A percentile compares a stretch with the other conserved stretches of the same genome.
phyloP scores from a whole-genome alignment of 2,888 invertebrate species.

The Polymixis lichenea region DNA sequence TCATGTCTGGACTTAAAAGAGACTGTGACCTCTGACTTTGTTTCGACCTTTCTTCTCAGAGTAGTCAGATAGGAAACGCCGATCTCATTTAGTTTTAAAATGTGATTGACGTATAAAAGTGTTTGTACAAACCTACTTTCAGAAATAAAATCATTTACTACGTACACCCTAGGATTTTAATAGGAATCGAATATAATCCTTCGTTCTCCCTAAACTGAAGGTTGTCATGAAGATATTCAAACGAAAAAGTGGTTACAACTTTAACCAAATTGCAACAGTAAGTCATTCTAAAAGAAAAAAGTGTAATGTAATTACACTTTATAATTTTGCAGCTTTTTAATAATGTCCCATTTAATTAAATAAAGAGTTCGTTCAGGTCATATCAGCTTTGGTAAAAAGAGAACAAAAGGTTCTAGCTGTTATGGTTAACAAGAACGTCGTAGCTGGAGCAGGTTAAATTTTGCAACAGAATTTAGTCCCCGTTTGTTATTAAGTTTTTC shows the following conservation, averaged over 20 bases:
- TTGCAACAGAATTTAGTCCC: conserved; percentile 3
- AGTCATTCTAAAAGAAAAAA: not conserved
- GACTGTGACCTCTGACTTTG: no score
- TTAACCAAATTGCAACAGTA: not conserved
- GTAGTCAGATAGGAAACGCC: no score
- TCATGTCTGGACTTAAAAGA: no score
- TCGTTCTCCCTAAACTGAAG: not conserved
- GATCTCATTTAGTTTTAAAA: no score
- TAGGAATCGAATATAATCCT: not conserved
- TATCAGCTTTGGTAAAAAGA: conserved; percentile 4
- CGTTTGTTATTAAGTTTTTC: conserved; percentile 4
- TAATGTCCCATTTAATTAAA: conserved; percentile 1
- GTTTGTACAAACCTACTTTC: no score
- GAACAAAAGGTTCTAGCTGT: not conserved
- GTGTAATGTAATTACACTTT: not conserved
- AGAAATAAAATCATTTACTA: no score
- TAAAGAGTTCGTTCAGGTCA: not conserved
- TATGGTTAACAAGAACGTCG: not conserved
- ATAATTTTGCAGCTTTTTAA: not conserved
- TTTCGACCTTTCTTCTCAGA: no score
- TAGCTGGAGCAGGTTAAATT: conserved; percentile 7
- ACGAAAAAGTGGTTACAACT: not conserved
- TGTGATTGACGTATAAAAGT: no score
- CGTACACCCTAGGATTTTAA: not conserved
- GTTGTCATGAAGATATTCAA: not conserved